A percentile compares a stretch with the other conserved stretches of the same genome.
phyloP scores from a whole-genome alignment of 1,140 invertebrate genomes.

The Argopecten irradians region DNA sequence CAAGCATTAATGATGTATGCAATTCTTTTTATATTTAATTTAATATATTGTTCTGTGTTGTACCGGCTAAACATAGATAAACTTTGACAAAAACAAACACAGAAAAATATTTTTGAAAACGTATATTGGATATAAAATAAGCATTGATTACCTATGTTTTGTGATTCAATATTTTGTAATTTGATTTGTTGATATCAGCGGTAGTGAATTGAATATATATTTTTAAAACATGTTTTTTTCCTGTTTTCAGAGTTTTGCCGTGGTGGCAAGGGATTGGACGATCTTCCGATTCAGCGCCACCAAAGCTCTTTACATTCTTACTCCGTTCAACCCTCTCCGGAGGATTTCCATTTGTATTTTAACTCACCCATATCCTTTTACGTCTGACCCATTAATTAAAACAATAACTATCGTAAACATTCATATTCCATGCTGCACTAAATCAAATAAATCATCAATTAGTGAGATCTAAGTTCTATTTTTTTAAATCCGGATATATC shows the following conservation, averaged over 20 bases:
- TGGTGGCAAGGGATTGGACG: conserved; percentile 98
- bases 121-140: background rate
- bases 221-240: conserved; percentile 37
- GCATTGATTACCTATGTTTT: background rate
- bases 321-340: conserved; percentile 98
- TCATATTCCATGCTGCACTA: background rate
- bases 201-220: background rate
- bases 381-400: background rate
- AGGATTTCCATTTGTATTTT: conserved; percentile 97
- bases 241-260: conserved; percentile 93
- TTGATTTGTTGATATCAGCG: background rate
- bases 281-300: conserved; percentile 99
- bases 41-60: too few species aligned
- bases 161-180: background rate
- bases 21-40: too few species aligned
- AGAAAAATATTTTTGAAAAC: background rate
- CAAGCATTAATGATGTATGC: too few species aligned
- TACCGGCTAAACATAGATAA: too few species aligned
- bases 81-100: too few species aligned
- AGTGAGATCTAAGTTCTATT: background rate
- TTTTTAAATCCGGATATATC: too few species aligned
- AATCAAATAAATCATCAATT: background rate
- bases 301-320: conserved; percentile 94
- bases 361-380: conserved; percentile 88
- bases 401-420: background rate